phyloP scores from a whole-genome alignment of 2,113 vertebrate genomes.

The Arvicanthis niloticus region DNA sequence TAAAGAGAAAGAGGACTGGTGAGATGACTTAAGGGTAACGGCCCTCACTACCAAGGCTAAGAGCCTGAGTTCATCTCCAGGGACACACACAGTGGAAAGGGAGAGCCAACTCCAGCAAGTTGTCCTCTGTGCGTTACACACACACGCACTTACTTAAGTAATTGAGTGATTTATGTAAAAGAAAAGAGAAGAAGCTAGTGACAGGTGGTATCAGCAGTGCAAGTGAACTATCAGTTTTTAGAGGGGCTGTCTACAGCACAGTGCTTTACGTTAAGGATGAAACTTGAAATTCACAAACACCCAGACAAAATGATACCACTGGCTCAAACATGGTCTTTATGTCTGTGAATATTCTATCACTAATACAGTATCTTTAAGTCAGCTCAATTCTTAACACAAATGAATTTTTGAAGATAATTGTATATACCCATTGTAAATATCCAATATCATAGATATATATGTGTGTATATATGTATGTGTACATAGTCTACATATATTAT shows the following conservation, averaged over 20 bases:
- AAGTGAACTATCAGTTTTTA: neutral
- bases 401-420: neutral
- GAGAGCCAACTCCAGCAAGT: neutral
- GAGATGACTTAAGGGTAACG: neutral
- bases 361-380: conserved; percentile 49
- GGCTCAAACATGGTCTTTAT: conserved; percentile 32
- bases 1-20: neutral
- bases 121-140: neutral
- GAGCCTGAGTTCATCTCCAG: neutral
- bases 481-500: neutral
- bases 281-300: neutral
- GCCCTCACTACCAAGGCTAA: neutral
- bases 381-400: conserved; percentile 43
- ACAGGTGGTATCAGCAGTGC: neutral
- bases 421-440: neutral
- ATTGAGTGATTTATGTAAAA: neutral
- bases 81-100: neutral
- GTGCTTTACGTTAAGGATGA: neutral
- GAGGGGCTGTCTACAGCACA: neutral
- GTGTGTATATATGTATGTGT: neutral
- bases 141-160: neutral
- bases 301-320: neutral
- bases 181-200: neutral
- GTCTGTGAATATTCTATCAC: neutral
- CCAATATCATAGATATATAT: neutral